Conservation (phyloP, 2,797 vertebrate genomes). For the Natrix natrix region DNA sequence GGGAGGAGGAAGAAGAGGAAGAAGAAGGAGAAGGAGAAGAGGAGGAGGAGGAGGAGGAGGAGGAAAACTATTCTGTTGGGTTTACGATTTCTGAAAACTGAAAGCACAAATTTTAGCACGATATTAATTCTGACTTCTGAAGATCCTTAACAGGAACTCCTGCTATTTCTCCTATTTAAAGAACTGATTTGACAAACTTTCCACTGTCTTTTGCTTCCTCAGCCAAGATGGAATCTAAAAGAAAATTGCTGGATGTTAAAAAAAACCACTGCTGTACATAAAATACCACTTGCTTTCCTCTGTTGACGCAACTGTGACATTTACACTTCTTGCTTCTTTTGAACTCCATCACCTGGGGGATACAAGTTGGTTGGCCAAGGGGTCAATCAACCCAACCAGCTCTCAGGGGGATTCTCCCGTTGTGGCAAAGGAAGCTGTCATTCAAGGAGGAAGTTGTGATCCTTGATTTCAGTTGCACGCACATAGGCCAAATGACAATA, state of each 20-base stretch:
- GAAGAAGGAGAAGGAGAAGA: too few species aligned
- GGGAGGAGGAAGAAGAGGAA: background rate
- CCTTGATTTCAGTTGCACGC: constrained; percentile 41
- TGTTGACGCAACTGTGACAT: background rate
- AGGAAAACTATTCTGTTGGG: background rate
- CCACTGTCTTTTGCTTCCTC: background rate
- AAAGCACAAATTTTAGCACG: background rate
- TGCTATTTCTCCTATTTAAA: background rate
- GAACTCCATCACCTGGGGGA: background rate
- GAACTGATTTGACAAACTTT: background rate
- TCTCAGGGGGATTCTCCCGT: constrained; percentile 13
- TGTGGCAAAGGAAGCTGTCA: constrained; percentile 40
- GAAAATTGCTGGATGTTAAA: background rate
- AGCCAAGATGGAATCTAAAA: background rate
- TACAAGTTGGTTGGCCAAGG: background rate
- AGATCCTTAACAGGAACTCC: background rate
- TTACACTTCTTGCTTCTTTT: constrained; percentile 23
- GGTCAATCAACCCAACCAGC: constrained; percentile 17
- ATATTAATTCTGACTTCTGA: background rate
- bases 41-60: background rate
- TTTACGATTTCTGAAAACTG: background rate
- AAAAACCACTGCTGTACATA: background rate
- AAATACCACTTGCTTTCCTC: background rate
- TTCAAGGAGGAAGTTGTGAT: constrained; percentile 52
- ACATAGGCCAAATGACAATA: constrained; percentile 43